Evolutionary conservation across 2,797 vertebrate genomes (phyloP), one percentile per base, ranked within the genome.

Genomic region (Sciaenops ocellatus): DNA sequence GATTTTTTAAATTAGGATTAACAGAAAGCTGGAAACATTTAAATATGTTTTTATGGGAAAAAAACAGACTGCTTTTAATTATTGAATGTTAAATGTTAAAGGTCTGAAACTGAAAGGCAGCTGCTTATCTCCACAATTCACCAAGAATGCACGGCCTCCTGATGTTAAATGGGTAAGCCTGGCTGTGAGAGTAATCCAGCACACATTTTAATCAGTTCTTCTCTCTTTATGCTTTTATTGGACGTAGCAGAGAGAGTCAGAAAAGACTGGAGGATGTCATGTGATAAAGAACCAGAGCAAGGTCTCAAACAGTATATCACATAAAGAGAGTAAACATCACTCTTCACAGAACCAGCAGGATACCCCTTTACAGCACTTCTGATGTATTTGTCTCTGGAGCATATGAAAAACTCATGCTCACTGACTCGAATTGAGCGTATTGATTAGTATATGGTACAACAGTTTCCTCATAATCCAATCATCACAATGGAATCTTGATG

Each of bases 401-500:
- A 64, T 62, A 64, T 77, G 51, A 41, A 67, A 73, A 75, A 51
- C 34, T 22, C 28, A 22, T 9, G 42, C 48, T 72, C 34, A 22
- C 56, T 48, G 67, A 73, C 54, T 83, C 1, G 7, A 65, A 54
- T 54, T 74, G 44, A 79, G 73, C 41, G 26, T 62, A 87, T 82
- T 73, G 86, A 87, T 87, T 69, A 73, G 47, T 30, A 30, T 22
- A 48, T 50, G 42, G 50, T 69, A 42, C 57, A 22, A 68, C 46
- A 86, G 56, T 84, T 85, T 81, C 63, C 64, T 85, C 56, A 66
- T 80, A 66, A 87, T 89, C 70, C 82, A 81, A 71, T 77, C 24
- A 65, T 10, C 34, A 52, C 57, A 72, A 62, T 42, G 16, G 24
- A 48, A 34, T 69, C 6, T 4, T 6, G 8, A 10, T 41, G 64